phyloP scores from a whole-genome alignment of 2,113 vertebrate genomes.

The Cynoglossus semilaevis region DNA sequence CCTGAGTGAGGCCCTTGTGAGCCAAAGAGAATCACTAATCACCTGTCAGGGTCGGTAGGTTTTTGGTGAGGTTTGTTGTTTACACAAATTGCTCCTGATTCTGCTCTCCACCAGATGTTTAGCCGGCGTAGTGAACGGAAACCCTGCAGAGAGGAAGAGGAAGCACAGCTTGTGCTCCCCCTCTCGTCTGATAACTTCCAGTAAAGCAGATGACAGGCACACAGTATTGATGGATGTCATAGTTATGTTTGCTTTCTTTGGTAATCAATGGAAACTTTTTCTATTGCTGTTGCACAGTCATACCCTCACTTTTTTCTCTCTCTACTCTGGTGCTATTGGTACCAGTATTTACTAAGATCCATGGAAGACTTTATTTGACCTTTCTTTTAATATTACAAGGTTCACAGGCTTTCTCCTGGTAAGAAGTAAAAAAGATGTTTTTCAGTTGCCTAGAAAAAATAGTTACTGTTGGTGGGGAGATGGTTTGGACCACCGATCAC shows the following conservation, averaged over 20 bases:
- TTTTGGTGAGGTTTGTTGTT: constrained; percentile 21
- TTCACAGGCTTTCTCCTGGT: too few relatives aligned
- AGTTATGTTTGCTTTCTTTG: constrained; percentile 39
- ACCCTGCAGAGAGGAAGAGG: constrained; percentile 36
- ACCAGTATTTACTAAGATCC: not conserved
- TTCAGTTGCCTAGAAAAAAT: too few relatives aligned
- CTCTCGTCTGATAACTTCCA: constrained; percentile 41
- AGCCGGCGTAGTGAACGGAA: constrained; percentile 30
- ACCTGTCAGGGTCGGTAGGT: constrained; percentile 35
- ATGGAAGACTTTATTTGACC: too few relatives aligned
- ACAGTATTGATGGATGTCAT: constrained; percentile 53
- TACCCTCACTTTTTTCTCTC: constrained; percentile 4
- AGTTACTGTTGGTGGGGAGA: too few relatives aligned
- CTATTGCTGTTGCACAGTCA: too few relatives aligned
- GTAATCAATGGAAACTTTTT: constrained; percentile 35
- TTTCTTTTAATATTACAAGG: too few relatives aligned
- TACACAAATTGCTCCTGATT: constrained; percentile 28
- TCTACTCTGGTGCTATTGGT: constrained; percentile 1
- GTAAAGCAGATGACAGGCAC: constrained; percentile 49
- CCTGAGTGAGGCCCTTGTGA: constrained; percentile 25
- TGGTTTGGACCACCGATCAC: too few relatives aligned
- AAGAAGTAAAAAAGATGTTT: too few relatives aligned
- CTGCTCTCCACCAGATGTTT: constrained; percentile 30
- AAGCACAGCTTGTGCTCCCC: constrained; percentile 38
- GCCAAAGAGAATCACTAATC: constrained; percentile 16